Evolutionary conservation across 2,797 vertebrate species (phyloP), one percentile per base, ranked within the genome.

Genomic region (Ibycter americanus): DNA sequence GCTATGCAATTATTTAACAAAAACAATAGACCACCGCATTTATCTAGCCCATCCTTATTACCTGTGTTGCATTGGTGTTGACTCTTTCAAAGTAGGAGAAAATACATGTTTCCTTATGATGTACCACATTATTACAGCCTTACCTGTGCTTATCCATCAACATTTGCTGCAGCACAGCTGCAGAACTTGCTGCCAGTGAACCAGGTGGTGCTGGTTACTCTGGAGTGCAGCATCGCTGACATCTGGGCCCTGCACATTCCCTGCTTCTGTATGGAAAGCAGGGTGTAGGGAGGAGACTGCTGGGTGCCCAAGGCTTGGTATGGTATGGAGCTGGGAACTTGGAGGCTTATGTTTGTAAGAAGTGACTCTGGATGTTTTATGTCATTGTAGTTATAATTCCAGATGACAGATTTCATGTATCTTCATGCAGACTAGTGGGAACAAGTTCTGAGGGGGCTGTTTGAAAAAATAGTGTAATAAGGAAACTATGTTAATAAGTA

Each of bases 221-320:
- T 29, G 25, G 44, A 20, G 11, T n/a, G 51, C 38, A 38, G 66
- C 63, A 4, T 3, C 5, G 8, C 58, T 7, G 21, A n/a, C 5
- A 1, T 16, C 29, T 16, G 44, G 13, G 20, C 18, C 36, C 20
- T 1, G 2, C 18, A 25, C 2, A 0, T 31, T 55, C 5, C 9
- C 10, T 21, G 2, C 29, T 32, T 55, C 27, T 58, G 0, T 14
- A 2, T 5, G 19, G 68, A 83, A 76, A 84, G 34, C 51, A 29
- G 27, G n/a, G 27, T 9, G 5, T 5, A 34, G 38, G n/a, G 20
- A 52, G 31, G 83, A 68, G 29, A 34, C 16, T 59, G 3, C 29
- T 23, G n/a, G 23, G 7, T 65, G 38, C 73, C 65, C 29, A 46
- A 23, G 29, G 31, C 32, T 87, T 82, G 10, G 29, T 82, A 42